Conservation (phyloP, 2,888 invertebrate species). For the Noctua pronuba region DNA sequence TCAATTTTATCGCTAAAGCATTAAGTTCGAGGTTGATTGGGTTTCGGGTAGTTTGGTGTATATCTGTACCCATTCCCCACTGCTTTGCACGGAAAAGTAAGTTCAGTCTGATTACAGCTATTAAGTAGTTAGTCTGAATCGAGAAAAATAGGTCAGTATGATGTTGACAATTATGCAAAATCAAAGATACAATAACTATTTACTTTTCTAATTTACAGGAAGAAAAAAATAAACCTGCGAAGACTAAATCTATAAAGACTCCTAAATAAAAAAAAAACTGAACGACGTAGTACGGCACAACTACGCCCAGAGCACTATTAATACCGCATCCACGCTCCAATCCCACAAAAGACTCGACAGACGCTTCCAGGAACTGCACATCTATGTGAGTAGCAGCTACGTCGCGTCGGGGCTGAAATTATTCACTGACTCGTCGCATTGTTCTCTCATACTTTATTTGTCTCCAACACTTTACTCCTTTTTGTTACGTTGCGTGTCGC, state of each 20-base stretch:
- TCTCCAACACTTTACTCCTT: slow-evolving; percentile 77
- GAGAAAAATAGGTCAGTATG: not conserved
- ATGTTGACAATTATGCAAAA: not conserved
- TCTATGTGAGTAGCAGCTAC: slow-evolving; percentile 71
- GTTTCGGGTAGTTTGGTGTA: too few relatives aligned
- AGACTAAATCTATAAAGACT: not conserved
- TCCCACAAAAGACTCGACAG: slow-evolving; percentile 15
- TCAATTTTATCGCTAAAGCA: too few relatives aligned
- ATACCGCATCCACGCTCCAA: slow-evolving; percentile 20
- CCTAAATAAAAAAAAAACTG: not conserved
- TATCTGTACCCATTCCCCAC: not conserved
- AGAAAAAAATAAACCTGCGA: not conserved
- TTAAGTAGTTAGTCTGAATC: too few relatives aligned
- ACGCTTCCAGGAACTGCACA: slow-evolving; percentile 68
- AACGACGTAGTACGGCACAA: not conserved
- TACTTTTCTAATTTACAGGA: not conserved
- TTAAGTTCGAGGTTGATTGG: too few relatives aligned
- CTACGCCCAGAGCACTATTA: slow-evolving; percentile 10
- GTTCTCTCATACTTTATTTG: slow-evolving; percentile 89
- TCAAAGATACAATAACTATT: not conserved
- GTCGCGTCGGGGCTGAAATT: slow-evolving; percentile 87
- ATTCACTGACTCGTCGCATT: slow-evolving; percentile 88
- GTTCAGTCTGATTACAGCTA: not conserved
- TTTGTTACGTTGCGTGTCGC: slow-evolving; percentile 84
- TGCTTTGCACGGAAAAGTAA: not conserved